Conservation (phyloP, 1,140 invertebrate species). For the Drosophila nikananu region DNA sequence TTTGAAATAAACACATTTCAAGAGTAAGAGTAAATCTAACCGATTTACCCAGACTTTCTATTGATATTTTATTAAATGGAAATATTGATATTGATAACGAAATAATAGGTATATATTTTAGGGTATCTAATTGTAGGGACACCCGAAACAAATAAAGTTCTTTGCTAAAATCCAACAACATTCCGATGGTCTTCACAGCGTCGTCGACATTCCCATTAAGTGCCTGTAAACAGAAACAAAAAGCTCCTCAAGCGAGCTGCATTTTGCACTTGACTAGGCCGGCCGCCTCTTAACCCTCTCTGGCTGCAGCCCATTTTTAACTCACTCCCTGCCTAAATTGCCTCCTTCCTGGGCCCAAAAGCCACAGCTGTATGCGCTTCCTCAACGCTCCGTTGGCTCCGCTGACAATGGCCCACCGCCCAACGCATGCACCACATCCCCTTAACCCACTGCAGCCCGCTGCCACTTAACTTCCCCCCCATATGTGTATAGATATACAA, state of each 20-base stretch:
- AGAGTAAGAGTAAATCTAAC: too few relatives aligned
- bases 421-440: neutral
- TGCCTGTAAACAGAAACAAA: constrained; percentile 6
- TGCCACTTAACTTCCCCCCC: neutral
- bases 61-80: neutral
- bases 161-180: neutral
- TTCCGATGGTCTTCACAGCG: neutral
- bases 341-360: constrained; percentile 22
- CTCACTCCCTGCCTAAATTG: constrained; percentile 20
- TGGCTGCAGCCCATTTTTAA: neutral
- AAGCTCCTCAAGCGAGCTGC: neutral
- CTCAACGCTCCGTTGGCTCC: constrained; percentile 39
- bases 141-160: neutral
- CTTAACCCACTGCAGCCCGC: neutral
- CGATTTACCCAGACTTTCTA: too few relatives aligned
- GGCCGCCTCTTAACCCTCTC: neutral
- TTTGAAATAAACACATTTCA: too few relatives aligned
- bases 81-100: neutral
- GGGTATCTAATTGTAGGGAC: neutral
- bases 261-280: constrained; percentile 2
- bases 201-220: constrained; percentile 1
- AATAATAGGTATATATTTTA: neutral
- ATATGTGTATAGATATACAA: neutral
- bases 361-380: neutral
- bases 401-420: constrained; percentile 48